phyloP scores from a whole-genome alignment of 2,888 invertebrate species.

The Eupithecia vulgata region DNA sequence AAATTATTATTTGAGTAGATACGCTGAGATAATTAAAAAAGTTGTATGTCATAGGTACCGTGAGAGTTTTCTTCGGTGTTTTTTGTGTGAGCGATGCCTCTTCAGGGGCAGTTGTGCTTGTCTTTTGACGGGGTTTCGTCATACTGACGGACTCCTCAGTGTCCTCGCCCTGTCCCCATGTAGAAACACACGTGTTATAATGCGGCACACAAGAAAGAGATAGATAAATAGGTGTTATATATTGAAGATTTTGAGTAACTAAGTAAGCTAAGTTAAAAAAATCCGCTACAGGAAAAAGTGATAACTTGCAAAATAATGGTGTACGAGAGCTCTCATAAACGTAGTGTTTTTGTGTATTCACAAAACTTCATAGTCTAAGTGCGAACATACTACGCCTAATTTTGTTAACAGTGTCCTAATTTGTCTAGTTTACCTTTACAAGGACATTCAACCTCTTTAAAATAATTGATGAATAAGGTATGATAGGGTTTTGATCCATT shows the following conservation, averaged over 20 bases:
- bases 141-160: constrained; percentile 80
- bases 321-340: neutral
- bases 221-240: neutral
- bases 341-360: constrained; percentile 6
- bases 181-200: constrained; percentile 55
- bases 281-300: neutral
- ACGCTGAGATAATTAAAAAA: constrained; percentile 71
- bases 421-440: constrained; percentile 64
- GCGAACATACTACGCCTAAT: constrained; percentile 4
- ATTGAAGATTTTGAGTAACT: neutral
- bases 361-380: constrained; percentile 8
- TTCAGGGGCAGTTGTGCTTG: constrained; percentile 79
- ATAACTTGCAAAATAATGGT: neutral
- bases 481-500: constrained; percentile 55
- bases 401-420: constrained; percentile 30
- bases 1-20: neutral
- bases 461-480: constrained; percentile 53
- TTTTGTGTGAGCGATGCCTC: constrained; percentile 81
- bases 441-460: constrained; percentile 67
- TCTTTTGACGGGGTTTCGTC: constrained; percentile 78
- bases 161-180: constrained; percentile 74
- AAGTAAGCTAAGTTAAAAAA: neutral
- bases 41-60: constrained; percentile 64
- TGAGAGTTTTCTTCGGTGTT: constrained; percentile 80
- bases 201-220: constrained; percentile 45